phyloP scores from a whole-genome alignment of 2,888 invertebrate species.

The Ectemnius lituratus region DNA sequence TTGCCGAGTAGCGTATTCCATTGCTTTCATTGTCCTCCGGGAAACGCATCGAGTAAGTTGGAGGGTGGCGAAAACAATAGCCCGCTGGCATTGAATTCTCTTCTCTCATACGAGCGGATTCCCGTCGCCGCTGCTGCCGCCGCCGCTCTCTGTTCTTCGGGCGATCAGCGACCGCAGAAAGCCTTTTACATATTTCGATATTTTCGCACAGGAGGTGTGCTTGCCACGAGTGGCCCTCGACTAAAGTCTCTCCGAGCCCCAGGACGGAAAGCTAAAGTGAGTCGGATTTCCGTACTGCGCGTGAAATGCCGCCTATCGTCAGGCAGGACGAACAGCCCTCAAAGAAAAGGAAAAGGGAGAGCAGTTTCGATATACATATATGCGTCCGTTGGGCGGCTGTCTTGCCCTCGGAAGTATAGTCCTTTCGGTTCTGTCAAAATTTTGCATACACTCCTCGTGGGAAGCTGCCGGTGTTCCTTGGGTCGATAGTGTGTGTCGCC shows the following conservation, averaged over 20 bases:
- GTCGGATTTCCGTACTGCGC: slow-evolving; percentile 3
- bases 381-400: too few relatives aligned
- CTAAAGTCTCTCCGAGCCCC: slow-evolving; percentile 6
- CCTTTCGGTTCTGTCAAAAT: slow-evolving; percentile 47
- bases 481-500: slow-evolving; percentile 64
- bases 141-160: too few relatives aligned
- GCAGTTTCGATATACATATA: too few relatives aligned
- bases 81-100: slow-evolving; percentile 4
- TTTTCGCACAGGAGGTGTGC: slow-evolving; percentile 2
- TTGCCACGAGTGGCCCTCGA: slow-evolving; percentile 4
- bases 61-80: background rate
- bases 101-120: background rate
- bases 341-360: too few relatives aligned
- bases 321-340: background rate
- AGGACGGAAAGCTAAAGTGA: slow-evolving; percentile 6
- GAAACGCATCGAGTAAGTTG: slow-evolving; percentile 5
- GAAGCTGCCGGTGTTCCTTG: slow-evolving; percentile 51
- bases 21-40: background rate
- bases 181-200: slow-evolving; percentile 10
- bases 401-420: background rate
- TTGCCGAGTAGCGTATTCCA: slow-evolving; percentile 4
- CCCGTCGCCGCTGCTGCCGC: background rate
- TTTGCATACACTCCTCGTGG: slow-evolving; percentile 57
- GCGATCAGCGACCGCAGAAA: background rate
- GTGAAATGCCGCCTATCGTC: background rate